Conservation (phyloP, 2,113 vertebrate genomes). For the Chaetops frenatus region DNA sequence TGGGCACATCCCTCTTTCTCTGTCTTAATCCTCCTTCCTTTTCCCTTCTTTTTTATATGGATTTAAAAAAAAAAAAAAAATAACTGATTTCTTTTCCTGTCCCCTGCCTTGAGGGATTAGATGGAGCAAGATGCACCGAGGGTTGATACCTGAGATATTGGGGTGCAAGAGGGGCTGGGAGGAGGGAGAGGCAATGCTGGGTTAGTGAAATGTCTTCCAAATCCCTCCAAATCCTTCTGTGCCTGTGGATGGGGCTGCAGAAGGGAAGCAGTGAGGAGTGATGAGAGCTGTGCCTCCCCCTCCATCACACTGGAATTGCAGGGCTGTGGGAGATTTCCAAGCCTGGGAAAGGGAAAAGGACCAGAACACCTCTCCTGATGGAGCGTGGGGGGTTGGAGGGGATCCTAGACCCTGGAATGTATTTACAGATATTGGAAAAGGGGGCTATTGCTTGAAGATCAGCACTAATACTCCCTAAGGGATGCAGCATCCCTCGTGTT, state of each 20-base stretch:
- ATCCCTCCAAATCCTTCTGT: background rate
- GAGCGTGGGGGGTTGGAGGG: fast-evolving
- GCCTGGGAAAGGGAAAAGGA: background rate
- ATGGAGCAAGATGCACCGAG: background rate
- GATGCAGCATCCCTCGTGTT: fast-evolving
- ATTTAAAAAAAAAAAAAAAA: background rate
- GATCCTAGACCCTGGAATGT: background rate
- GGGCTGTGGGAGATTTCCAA: background rate
- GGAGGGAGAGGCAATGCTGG: background rate
- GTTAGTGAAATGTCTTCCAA: background rate
- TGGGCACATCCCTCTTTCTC: background rate
- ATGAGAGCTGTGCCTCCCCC: background rate
- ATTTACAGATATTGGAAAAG: background rate
- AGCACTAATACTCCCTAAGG: background rate
- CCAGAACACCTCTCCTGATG: background rate
- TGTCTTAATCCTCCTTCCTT: background rate
- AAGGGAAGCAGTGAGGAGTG: background rate
- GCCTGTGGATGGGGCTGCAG: background rate
- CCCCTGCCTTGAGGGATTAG: background rate
- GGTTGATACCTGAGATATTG: fast-evolving
- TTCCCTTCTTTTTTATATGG: background rate
- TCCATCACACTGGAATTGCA: fast-evolving
- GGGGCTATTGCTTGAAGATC: background rate
- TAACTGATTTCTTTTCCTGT: background rate
- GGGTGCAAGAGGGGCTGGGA: background rate